A percentile compares a stretch with the other conserved stretches of the same genome.
Evolutionary conservation across 1,140 invertebrate species (phyloP).

Genomic region (Ostrea denselamellosa): DNA sequence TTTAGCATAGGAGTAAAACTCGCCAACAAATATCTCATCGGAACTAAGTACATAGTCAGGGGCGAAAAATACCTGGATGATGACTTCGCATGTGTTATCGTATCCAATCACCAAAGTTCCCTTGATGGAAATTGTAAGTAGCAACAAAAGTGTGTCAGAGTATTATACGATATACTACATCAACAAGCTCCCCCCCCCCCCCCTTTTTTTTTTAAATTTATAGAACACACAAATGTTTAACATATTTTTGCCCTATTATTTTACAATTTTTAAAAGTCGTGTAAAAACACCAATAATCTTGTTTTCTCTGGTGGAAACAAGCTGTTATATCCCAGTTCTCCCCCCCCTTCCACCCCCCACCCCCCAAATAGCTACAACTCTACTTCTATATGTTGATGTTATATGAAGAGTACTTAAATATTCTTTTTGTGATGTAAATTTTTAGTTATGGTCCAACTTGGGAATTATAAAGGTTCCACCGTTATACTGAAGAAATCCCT

Average conservation of each 20-base stretch:
- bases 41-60: conserved; percentile 42
- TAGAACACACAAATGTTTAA: too few species aligned
- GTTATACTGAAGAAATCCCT: conserved; percentile 25
- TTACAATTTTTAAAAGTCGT: too few species aligned
- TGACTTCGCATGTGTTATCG: background rate
- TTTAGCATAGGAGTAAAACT: conserved; percentile 23
- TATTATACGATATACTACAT: background rate
- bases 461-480: conserved; percentile 11
- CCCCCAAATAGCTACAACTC: too few species aligned
- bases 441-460: conserved; percentile 20
- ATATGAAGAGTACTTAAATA: background rate
- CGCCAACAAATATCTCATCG: conserved; percentile 10
- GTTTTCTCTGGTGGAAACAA: too few species aligned
- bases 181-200: too few species aligned
- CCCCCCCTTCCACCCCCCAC: too few species aligned
- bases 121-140: conserved; percentile 37
- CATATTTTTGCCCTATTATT: too few species aligned
- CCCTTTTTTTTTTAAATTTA: too few species aligned
- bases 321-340: too few species aligned
- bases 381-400: too few species aligned
- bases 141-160: background rate
- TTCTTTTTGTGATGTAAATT: background rate
- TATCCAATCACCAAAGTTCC: conserved; percentile 20
- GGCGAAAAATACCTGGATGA: background rate
- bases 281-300: too few species aligned